Conservation (phyloP, 2,797 vertebrate species). For the Pempheris klunzingeri region DNA sequence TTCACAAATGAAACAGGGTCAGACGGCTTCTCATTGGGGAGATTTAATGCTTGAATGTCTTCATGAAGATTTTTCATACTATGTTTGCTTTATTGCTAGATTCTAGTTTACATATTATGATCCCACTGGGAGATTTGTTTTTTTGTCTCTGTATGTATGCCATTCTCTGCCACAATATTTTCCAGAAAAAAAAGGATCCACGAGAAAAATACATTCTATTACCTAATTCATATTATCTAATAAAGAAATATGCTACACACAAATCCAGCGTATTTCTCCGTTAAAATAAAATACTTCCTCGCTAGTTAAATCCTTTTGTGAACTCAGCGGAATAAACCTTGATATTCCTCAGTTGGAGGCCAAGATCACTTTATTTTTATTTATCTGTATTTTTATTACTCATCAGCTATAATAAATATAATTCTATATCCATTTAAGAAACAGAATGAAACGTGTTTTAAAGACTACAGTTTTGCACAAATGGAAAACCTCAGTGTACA, state of each 20-base stretch:
- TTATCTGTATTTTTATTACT: not conserved
- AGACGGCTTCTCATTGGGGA: not conserved
- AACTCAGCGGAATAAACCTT: not conserved
- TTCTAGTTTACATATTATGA: not conserved
- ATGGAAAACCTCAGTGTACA: constrained; percentile 10
- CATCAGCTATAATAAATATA: not conserved
- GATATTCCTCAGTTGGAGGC: not conserved
- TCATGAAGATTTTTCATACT: not conserved
- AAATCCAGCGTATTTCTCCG: not conserved
- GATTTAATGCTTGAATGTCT: not conserved
- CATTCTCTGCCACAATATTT: not conserved
- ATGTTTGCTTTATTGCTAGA: not conserved
- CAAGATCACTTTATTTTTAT: not conserved
- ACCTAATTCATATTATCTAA: not conserved
- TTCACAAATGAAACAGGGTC: not conserved
- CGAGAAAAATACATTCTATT: not conserved
- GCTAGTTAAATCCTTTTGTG: not conserved
- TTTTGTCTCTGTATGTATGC: not conserved
- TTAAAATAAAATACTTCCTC: not conserved
- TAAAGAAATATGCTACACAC: not conserved
- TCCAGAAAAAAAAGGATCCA: not conserved
- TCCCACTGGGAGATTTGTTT: not conserved
- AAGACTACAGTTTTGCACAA: not conserved
- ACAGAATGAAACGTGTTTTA: constrained; percentile 2
- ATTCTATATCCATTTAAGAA: not conserved